Base-by-base conservation (phyloP, 2,888 invertebrate species). In the Agrypnus murinus region DNA sequence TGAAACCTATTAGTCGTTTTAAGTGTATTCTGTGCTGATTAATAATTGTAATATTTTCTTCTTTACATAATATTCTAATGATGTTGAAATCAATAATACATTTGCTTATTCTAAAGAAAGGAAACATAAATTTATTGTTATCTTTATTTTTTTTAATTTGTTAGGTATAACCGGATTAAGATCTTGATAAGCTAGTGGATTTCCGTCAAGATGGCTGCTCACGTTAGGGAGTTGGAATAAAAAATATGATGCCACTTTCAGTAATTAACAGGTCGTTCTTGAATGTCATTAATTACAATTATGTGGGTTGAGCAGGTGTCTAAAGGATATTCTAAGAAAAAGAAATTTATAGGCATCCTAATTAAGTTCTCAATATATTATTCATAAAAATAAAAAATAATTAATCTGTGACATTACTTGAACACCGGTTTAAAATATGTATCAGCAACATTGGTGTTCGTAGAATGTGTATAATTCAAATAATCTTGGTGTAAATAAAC, bases 281-380 rank as follows among this genome's bases (percentile, higher is more conserved):
- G 34, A 36, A 55, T 55, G 9, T 25, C 48, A 48, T 48, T 48
- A 48, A 48, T 48, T 48, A 48, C 48, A 19, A 48, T 48, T 48
- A 48, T 48, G 48, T 48, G 48, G 48, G 25, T 48, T 48, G 25
- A 48, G 25, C 48, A 48, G 25, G 48, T 48, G 48, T n/a, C 2
- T 25, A 48, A 25, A 48, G 25, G 19, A 25, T 25, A 48, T 48
- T 48, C 48, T 48, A 48, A 48, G 48, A 48, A 48, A 19, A 46
- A 19, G 7, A 46, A 46, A 19, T 46, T 46, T 46, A 14, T 46
- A 25, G 19, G 17, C 19, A 25, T 48, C 25, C 25, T 48, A 48
- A 48, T 25, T 25, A 48, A 48, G 5, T 1, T 48, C 2, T 2
- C 25, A 25, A 25, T 25, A 25, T 25, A 25, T 25, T 5, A 3